phyloP scores from a whole-genome alignment of 2,797 vertebrate genomes.

The Cyprinella venusta region DNA sequence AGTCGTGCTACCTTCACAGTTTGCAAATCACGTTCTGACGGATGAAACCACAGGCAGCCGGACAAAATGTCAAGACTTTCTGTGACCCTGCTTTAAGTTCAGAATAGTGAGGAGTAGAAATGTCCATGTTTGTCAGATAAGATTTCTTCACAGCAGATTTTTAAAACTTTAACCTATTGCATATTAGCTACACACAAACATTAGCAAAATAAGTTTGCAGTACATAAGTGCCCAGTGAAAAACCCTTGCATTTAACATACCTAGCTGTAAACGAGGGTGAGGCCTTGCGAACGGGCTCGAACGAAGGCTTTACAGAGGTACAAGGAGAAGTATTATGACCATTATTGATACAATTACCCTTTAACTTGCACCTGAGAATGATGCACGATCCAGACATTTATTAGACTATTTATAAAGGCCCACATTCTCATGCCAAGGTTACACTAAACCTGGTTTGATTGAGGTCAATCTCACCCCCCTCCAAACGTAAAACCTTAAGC shows the following conservation, averaged over 20 bases:
- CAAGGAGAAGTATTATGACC: not conserved
- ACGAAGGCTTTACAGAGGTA: not conserved
- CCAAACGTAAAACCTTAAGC: constrained; percentile 21
- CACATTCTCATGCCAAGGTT: constrained; percentile 6
- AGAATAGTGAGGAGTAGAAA: not conserved
- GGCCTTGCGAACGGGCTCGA: not conserved
- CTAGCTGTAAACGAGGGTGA: not conserved
- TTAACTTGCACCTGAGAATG: not conserved
- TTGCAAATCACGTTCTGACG: not conserved
- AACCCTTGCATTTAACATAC: not conserved
- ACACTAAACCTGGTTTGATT: constrained; percentile 36
- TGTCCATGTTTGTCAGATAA: not conserved
- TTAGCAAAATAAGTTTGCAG: not conserved
- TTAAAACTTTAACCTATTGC: not conserved
- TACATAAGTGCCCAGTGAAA: not conserved
- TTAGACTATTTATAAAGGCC: not conserved
- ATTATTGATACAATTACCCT: not conserved
- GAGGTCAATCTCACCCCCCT: constrained; percentile 28
- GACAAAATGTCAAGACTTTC: not conserved
- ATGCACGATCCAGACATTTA: not conserved
- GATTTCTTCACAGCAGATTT: not conserved
- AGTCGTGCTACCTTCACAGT: not conserved
- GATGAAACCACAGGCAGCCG: not conserved
- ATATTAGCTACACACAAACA: not conserved
- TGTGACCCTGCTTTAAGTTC: not conserved